Percentiles rank a stretch among this genome's conserved stretches.
Conservation (phyloP, 1,140 invertebrate genomes). For the Ptiloglossa arizonensis region DNA sequence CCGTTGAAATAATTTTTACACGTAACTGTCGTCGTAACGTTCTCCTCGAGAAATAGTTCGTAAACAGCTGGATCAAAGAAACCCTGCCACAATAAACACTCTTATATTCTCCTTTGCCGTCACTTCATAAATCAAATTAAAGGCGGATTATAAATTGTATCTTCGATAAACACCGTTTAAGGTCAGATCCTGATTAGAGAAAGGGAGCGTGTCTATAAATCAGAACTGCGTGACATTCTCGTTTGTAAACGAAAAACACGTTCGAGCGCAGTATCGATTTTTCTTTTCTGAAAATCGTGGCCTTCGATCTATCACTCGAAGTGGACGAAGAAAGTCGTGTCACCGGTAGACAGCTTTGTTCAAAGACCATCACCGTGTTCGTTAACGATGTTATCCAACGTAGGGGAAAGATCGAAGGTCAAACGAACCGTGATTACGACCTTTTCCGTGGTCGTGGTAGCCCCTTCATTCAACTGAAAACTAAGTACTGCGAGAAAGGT, state of each 20-base stretch:
- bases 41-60: too few species aligned
- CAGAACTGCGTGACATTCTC: too few species aligned
- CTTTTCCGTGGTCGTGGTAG: constrained; percentile 42
- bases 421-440: constrained; percentile 38
- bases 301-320: not conserved
- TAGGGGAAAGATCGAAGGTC: constrained; percentile 39
- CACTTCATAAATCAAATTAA: not conserved
- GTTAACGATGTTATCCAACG: not conserved
- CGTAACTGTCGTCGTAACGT: too few species aligned
- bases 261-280: not conserved
- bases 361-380: not conserved
- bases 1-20: not conserved
- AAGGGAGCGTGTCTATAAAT: not conserved
- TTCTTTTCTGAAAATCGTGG: not conserved
- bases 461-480: constrained; percentile 54
- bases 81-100: too few species aligned
- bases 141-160: constrained; percentile 17
- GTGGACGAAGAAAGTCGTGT: not conserved
- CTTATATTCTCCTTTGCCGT: too few species aligned
- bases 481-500: constrained; percentile 59
- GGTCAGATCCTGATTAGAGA: not conserved
- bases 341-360: not conserved
- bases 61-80: too few species aligned
- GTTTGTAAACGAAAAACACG: not conserved
- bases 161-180: not conserved